These are phyloP conservation scores for Platyrinchus mystaceus DNA, from an alignment of 2,797 vertebrate species.

Conservation along the genomic window DNA sequence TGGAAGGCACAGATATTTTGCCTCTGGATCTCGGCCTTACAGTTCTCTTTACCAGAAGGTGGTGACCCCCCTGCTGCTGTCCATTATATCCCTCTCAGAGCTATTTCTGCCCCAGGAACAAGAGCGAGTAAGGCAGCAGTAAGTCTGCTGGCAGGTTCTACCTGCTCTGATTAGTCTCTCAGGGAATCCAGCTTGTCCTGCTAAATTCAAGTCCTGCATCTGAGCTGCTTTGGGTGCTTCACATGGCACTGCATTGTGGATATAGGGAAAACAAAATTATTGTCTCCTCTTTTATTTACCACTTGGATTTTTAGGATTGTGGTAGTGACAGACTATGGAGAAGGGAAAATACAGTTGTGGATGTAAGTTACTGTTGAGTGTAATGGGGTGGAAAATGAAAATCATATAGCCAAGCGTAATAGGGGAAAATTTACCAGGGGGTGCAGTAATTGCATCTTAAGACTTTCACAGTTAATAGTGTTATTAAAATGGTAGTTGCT, in stretches of 20 bases:
- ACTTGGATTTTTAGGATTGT: background rate
- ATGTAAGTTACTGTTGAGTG: background rate
- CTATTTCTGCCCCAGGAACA: background rate
- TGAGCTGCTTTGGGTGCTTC: background rate
- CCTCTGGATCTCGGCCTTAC: background rate
- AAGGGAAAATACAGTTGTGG: background rate
- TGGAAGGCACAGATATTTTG: background rate
- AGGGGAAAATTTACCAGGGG: background rate
- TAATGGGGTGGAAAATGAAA: background rate
- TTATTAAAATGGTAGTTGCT: background rate
- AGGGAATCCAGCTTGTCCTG: background rate
- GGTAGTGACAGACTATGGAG: background rate
- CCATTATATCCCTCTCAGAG: background rate
- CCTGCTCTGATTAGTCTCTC: background rate
- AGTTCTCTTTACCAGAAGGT: background rate
- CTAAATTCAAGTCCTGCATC: background rate
- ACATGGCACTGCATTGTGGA: background rate
- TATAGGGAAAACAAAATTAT: background rate
- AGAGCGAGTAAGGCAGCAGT: background rate
- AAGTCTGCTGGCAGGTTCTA: background rate
- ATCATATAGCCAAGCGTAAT: background rate
- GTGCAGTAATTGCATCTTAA: background rate
- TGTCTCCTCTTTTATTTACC: background rate
- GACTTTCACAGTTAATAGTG: background rate
- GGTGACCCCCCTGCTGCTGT: accelerated